phyloP scores from a whole-genome alignment of 2,888 invertebrate genomes.

The Andrena fulva region DNA sequence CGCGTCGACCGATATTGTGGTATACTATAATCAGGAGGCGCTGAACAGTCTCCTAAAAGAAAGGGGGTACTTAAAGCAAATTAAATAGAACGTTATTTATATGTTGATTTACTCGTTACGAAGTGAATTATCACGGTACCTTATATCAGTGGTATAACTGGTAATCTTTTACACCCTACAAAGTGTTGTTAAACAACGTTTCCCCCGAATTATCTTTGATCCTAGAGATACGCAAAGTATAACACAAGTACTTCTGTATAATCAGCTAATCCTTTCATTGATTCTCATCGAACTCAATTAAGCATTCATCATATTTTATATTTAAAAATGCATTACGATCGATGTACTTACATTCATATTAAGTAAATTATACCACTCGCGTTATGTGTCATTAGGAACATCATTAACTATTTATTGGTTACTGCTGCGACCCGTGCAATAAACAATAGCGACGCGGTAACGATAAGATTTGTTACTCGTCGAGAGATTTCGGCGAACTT shows the following conservation, averaged over 20 bases:
- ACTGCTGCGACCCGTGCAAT: background rate
- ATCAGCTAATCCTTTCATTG: slow-evolving; percentile 15
- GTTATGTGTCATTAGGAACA: too few species aligned
- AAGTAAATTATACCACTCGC: slow-evolving; percentile 13
- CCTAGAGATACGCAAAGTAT: slow-evolving; percentile 11
- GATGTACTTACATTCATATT: slow-evolving; percentile 34
- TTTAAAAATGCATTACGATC: slow-evolving; percentile 44
- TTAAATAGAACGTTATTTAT: slow-evolving; percentile 43
- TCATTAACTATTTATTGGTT: background rate
- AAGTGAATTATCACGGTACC: slow-evolving; percentile 30
- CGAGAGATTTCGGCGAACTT: slow-evolving; percentile 1
- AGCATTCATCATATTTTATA: slow-evolving; percentile 45
- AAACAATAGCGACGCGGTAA: background rate
- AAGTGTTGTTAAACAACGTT: slow-evolving; percentile 39
- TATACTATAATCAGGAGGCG: slow-evolving; percentile 91
- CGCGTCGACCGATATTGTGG: slow-evolving; percentile 90
- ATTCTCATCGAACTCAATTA: slow-evolving; percentile 17
- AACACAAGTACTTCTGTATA: slow-evolving; percentile 22
- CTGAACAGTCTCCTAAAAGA: slow-evolving; percentile 89
- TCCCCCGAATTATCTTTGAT: slow-evolving; percentile 34
- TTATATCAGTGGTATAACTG: slow-evolving; percentile 11
- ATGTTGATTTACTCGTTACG: slow-evolving; percentile 8
- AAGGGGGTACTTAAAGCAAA: slow-evolving; percentile 53
- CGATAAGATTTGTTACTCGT: background rate
- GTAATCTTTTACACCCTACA: background rate